Evolutionary conservation across 2,888 invertebrate genomes (phyloP).

Genomic region (Pecten maximus): DNA sequence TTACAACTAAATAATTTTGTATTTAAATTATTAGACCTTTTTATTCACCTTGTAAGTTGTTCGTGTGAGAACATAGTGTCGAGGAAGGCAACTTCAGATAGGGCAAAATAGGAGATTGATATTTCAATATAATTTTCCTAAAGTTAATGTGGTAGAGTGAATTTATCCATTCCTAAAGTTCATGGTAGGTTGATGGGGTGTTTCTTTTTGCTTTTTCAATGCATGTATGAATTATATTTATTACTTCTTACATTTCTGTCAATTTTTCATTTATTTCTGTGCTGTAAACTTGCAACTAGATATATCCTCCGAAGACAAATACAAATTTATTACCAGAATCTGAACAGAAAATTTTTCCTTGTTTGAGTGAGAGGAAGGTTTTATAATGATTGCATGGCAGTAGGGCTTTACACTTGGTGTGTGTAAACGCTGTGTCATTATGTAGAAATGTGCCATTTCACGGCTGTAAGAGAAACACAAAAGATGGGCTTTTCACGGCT

Average conservation of each 20-base stretch:
- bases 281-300: not conserved
- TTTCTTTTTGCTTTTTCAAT: not conserved
- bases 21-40: not conserved
- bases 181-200: not conserved
- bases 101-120: not conserved
- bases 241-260: not conserved
- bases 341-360: not conserved
- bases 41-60: not conserved
- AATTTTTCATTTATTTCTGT: not conserved
- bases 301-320: not conserved
- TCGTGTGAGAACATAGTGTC: not conserved
- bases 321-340: not conserved
- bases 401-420: not conserved
- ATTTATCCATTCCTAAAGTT: not conserved
- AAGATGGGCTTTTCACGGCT: not conserved
- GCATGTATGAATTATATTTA: not conserved
- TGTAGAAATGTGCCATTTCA: slow-evolving; percentile 1
- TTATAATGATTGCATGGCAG: not conserved
- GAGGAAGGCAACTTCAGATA: not conserved
- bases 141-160: not conserved
- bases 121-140: not conserved
- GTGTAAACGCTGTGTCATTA: not conserved
- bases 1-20: slow-evolving; percentile 4
- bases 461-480: slow-evolving; percentile 1
- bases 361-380: not conserved